Conservation (phyloP, 2,888 invertebrate genomes). For the Caenorhabditis sinica region DNA sequence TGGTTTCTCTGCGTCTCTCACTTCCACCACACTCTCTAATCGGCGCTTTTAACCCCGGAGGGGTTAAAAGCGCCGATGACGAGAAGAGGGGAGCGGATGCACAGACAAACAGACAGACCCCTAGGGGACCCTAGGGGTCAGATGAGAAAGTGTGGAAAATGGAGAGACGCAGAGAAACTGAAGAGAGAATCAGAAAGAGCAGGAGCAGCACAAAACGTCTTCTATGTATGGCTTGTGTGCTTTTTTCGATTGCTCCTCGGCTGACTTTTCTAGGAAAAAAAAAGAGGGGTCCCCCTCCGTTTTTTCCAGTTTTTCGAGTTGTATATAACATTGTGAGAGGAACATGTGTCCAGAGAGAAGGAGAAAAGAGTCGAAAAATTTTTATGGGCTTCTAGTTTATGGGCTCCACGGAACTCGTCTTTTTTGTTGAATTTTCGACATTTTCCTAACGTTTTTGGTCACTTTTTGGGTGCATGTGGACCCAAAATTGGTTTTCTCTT, state of each 20-base stretch:
- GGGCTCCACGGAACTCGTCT: too few relatives aligned
- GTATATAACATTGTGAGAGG: neutral
- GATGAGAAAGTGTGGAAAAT: conserved; percentile 18
- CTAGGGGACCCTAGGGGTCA: neutral
- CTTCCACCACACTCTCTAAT: conserved; percentile 34
- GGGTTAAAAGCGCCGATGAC: conserved; percentile 1
- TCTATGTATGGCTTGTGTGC: too few relatives aligned
- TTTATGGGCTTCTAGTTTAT: conserved; percentile 23
- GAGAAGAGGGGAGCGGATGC: neutral
- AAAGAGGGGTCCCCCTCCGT: neutral
- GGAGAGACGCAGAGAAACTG: conserved; percentile 18
- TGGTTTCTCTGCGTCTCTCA: conserved; percentile 19
- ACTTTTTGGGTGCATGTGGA: too few relatives aligned
- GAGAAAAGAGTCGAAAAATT: neutral
- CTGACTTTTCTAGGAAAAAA: neutral
- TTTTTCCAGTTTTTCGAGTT: neutral
- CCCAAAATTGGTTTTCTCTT: too few relatives aligned
- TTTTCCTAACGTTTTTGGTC: too few relatives aligned
- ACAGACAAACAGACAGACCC: neutral
- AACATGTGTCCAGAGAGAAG: neutral
- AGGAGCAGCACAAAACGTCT: neutral
- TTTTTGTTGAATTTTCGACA: neutral
- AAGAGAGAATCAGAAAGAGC: neutral
- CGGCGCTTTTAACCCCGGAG: neutral
- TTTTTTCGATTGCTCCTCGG: neutral